A percentile compares a stretch with the other conserved stretches of the same genome.
phyloP scores from a whole-genome alignment of 2,113 vertebrate species.

The Vombatus ursinus region DNA sequence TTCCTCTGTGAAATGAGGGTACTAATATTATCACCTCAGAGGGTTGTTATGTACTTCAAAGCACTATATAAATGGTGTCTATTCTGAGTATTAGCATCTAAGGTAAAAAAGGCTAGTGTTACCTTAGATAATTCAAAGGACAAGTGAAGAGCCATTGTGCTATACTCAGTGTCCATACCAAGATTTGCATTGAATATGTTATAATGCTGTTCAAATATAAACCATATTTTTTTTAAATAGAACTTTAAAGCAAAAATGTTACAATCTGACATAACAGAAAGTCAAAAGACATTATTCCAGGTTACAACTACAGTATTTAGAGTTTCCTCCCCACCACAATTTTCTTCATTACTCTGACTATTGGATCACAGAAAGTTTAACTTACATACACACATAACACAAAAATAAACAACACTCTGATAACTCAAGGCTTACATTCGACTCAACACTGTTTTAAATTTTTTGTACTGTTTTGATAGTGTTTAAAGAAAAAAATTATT shows the following conservation, averaged over 20 bases:
- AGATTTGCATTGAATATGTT: neutral
- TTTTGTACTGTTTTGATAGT: slow-evolving; percentile 14
- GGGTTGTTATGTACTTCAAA: neutral
- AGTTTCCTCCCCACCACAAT: slow-evolving; percentile 43
- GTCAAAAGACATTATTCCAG: slow-evolving; percentile 49
- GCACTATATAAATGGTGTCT: neutral
- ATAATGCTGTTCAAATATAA: neutral
- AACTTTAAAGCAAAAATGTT: slow-evolving; percentile 36
- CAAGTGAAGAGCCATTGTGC: neutral
- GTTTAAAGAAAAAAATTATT: slow-evolving; percentile 47
- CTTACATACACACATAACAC: slow-evolving; percentile 24
- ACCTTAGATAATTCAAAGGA: neutral
- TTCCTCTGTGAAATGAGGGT: neutral
- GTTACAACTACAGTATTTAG: slow-evolving; percentile 48
- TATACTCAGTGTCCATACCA: neutral
- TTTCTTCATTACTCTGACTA: slow-evolving; percentile 42
- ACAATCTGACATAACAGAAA: slow-evolving; percentile 42
- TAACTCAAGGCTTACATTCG: slow-evolving; percentile 16
- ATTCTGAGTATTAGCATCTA: no score
- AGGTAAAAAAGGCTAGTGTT: no score
- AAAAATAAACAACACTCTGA: neutral
- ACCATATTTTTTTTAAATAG: neutral
- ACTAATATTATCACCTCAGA: neutral
- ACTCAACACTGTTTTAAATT: slow-evolving; percentile 38
- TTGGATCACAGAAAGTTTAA: slow-evolving; percentile 11